Percentiles rank a stretch among this genome's conserved stretches.
Evolutionary conservation across 2,113 vertebrate species (phyloP).

Genomic region (Pluvialis apricaria): DNA sequence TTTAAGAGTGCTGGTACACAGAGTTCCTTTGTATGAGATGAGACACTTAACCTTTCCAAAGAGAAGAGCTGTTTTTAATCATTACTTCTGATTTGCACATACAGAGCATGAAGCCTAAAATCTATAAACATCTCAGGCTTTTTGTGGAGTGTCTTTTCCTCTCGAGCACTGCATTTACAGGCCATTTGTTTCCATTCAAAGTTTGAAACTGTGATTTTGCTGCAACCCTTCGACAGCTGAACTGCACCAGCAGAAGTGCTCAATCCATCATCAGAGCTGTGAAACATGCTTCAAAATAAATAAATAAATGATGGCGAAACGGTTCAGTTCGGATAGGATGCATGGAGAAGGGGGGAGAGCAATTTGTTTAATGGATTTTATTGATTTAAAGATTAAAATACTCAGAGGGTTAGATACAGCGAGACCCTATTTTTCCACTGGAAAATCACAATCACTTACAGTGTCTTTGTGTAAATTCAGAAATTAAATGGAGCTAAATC

Average conservation of each 20-base stretch:
- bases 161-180: background rate
- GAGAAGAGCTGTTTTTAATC: conserved; percentile 49
- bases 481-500: conserved; percentile 67
- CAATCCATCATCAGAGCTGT: conserved; percentile 26
- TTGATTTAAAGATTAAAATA: conserved; percentile 66
- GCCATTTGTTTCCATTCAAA: conserved; percentile 26
- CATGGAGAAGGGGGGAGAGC: background rate
- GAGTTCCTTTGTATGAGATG: conserved; percentile 48
- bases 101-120: background rate
- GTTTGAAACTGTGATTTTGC: background rate
- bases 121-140: background rate
- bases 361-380: conserved; percentile 76
- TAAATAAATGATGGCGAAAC: conserved; percentile 20
- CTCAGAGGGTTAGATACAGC: conserved; percentile 40
- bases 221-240: background rate
- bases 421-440: conserved; percentile 7
- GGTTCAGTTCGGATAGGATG: background rate
- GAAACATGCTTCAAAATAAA: background rate
- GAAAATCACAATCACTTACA: conserved; percentile 68
- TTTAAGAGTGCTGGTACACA: conserved; percentile 42
- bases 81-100: conserved; percentile 24
- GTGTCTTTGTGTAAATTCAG: conserved; percentile 60
- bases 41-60: conserved; percentile 62
- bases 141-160: background rate
- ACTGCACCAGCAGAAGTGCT: background rate